Percentiles rank a stretch among this genome's conserved stretches.
These are phyloP conservation scores for Xenentodon cancila DNA, from an alignment of 2,797 vertebrate genomes.

Conservation along the genomic window DNA sequence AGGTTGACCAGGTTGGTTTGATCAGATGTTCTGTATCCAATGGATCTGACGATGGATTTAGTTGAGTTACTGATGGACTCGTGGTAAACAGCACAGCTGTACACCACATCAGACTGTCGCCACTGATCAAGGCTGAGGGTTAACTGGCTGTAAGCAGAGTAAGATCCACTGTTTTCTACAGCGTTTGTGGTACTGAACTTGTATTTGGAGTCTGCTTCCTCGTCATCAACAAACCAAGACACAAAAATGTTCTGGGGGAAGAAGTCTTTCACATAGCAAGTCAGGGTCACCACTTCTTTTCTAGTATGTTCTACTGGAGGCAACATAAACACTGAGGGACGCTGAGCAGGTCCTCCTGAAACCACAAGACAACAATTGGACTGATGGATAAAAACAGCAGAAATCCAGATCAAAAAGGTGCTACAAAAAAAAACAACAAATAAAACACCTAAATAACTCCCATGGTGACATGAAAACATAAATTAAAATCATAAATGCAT, in stretches of 20 bases:
- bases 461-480: too few relatives aligned
- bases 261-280: constrained; percentile 81
- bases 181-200: constrained; percentile 52
- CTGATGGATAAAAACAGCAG: background rate
- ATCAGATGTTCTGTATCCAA: constrained; percentile 45
- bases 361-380: constrained; percentile 63
- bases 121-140: constrained; percentile 15
- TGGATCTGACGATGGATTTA: constrained; percentile 59
- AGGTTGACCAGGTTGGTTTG: constrained; percentile 74
- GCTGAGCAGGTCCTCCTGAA: constrained; percentile 35
- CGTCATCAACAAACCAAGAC: constrained; percentile 78
- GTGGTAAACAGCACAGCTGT: constrained; percentile 78
- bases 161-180: constrained; percentile 44
- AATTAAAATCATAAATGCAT: too few relatives aligned
- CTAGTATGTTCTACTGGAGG: constrained; percentile 58
- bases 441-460: too few relatives aligned
- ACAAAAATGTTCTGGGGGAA: constrained; percentile 71
- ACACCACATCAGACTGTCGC: background rate
- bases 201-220: constrained; percentile 4
- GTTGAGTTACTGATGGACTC: constrained; percentile 60
- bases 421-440: too few relatives aligned
- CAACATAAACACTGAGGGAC: constrained; percentile 75
- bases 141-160: constrained; percentile 78
- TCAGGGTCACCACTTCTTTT: constrained; percentile 60
- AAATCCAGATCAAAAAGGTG: too few relatives aligned